Base-by-base conservation (phyloP, 2,797 vertebrate genomes). In the Megalops cyprinoides region DNA sequence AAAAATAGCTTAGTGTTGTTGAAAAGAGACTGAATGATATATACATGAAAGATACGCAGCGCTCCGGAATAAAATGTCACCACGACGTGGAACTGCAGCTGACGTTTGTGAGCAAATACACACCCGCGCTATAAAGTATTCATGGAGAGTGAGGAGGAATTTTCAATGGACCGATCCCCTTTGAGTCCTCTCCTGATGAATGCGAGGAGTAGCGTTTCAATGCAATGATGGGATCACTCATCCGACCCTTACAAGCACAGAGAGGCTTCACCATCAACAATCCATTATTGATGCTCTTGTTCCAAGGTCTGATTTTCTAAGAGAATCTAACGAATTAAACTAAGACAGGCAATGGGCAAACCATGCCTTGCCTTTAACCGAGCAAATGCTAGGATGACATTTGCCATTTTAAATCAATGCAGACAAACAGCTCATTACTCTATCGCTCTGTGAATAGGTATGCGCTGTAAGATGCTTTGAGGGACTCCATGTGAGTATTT, bases 261-360 rank as follows among this genome's bases (percentile, higher is more conserved):
- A 25, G 34, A 8, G 49, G 25, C 75, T 39, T 75, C 71, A 75
- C 74, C 75, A 77, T 56, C 75, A 77, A n/a, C 15, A 20, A 81
- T 81, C 75, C 62, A 77, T 81, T 81, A 77, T 81, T 77, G 74
- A 81, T 81, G 74, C 75, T 53, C 25, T 69, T 71, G 51, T 77
- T 49, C 37, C 62, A 69, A 39, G 37, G 51, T 77, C 62, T 55
- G 53, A 55, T 56, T 49, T 76, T 56, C 8, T n/a, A 37, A 37
- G 31, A 76, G 51, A 7, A n/a, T 56, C n/a, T 58, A 56, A 37
- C 31, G 31, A 58, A 76, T 56, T 55, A 55, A 55, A 56, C 23
- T 9, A 3, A 23, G 51, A 20, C 8, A 18, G 31, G 15, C 75
- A n/a, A 23, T 56, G 49, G 34, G 75, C 67, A 49, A 18, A 39